Evolutionary conservation across 2,113 vertebrate genomes (phyloP).

Genomic region (Salvelinus namaycush): DNA sequence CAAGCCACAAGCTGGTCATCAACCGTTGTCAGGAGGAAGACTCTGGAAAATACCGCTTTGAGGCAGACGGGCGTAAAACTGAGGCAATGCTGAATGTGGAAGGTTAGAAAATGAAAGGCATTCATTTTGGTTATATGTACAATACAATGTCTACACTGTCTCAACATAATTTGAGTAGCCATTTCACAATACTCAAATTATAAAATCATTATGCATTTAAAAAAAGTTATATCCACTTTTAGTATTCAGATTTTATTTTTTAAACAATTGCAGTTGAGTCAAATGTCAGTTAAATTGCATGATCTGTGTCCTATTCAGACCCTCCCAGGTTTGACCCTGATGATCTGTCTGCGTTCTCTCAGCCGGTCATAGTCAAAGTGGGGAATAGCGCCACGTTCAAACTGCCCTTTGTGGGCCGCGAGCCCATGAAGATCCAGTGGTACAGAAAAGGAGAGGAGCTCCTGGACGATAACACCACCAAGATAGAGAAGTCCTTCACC

Average conservation of each 20-base stretch:
- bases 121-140: neutral
- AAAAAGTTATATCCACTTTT: no score
- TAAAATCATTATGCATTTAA: no score
- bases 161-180: neutral
- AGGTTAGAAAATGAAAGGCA: constrained; percentile 57
- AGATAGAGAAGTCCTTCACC: constrained; percentile 68
- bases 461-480: constrained; percentile 58
- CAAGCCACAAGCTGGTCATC: constrained; percentile 76
- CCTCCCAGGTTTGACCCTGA: constrained; percentile 78
- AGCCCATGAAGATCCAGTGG: constrained; percentile 82
- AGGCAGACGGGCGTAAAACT: constrained; percentile 77
- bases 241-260: no score
- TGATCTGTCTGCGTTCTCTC: constrained; percentile 69
- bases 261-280: neutral
- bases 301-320: constrained; percentile 64
- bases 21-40: constrained; percentile 68
- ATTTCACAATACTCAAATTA: neutral
- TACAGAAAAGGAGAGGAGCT: constrained; percentile 80
- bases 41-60: constrained; percentile 85
- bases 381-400: constrained; percentile 77
- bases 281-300: neutral
- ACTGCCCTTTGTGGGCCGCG: constrained; percentile 79
- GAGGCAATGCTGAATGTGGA: constrained; percentile 70
- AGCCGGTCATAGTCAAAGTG: constrained; percentile 76
- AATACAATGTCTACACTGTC: neutral